Conservation (phyloP, 2,797 vertebrate genomes). For the Ibycter americanus region DNA sequence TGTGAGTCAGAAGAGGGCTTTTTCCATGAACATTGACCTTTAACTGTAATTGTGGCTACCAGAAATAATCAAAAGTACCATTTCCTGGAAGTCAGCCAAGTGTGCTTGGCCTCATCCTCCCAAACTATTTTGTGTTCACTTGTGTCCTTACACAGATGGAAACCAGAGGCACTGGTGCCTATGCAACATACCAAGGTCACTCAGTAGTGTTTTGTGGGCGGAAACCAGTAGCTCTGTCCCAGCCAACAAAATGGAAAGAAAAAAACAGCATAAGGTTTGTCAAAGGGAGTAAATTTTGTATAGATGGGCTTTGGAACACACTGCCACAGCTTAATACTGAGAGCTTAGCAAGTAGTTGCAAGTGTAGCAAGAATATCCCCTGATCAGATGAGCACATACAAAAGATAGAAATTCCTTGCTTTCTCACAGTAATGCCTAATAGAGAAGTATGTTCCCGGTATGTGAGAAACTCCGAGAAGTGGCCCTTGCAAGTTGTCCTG, state of each 20-base stretch:
- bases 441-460: not conserved
- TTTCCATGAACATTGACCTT: not conserved
- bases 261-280: not conserved
- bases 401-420: not conserved
- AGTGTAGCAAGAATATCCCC: not conserved
- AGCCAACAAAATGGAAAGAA: not conserved
- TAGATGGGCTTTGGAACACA: not conserved
- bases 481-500: not conserved
- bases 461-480: not conserved
- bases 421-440: not conserved
- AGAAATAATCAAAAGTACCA: not conserved
- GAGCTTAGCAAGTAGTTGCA: not conserved
- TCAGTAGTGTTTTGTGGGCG: not conserved
- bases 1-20: not conserved
- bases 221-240: not conserved
- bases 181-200: fast-evolving
- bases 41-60: not conserved
- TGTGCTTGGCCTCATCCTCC: not conserved
- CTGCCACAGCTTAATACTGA: not conserved
- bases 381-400: not conserved
- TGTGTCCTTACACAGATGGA: not conserved
- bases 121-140: not conserved
- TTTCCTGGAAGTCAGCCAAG: not conserved
- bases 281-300: not conserved
- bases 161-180: not conserved